Conservation (phyloP, 2,113 vertebrate species). For the Daphoenositta chrysoptera region DNA sequence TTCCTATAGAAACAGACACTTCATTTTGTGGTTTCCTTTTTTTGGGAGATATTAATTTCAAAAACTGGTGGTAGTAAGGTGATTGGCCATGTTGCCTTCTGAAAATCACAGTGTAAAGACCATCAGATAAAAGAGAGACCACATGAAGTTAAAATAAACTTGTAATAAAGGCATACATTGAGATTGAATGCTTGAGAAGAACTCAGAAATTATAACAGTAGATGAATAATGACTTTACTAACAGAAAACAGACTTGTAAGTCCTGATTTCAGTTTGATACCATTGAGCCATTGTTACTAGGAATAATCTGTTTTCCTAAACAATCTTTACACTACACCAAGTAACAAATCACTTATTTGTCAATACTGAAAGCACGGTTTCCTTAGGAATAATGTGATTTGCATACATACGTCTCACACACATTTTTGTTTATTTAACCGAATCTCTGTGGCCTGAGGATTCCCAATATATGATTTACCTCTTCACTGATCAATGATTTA, state of each 20-base stretch:
- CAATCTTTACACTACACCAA: background rate
- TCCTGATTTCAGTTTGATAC: background rate
- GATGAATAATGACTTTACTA: background rate
- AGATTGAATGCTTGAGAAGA: background rate
- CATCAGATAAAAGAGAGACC: background rate
- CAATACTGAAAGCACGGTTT: background rate
- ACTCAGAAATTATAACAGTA: background rate
- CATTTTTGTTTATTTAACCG: background rate
- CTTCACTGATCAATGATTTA: background rate
- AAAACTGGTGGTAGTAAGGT: background rate
- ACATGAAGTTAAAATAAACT: background rate
- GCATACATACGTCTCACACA: background rate
- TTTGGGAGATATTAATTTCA: background rate
- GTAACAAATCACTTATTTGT: background rate
- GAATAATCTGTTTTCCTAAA: constrained; percentile 17
- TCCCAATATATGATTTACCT: background rate
- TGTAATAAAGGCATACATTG: background rate
- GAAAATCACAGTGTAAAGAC: background rate
- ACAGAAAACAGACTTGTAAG: background rate
- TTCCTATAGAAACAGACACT: background rate
- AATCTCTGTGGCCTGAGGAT: background rate
- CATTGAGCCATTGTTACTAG: background rate
- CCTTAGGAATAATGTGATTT: background rate
- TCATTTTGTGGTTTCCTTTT: background rate
- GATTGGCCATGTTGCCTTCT: background rate